Base-by-base conservation (phyloP, 2,113 vertebrate species). In the Calidris pygmaea region DNA sequence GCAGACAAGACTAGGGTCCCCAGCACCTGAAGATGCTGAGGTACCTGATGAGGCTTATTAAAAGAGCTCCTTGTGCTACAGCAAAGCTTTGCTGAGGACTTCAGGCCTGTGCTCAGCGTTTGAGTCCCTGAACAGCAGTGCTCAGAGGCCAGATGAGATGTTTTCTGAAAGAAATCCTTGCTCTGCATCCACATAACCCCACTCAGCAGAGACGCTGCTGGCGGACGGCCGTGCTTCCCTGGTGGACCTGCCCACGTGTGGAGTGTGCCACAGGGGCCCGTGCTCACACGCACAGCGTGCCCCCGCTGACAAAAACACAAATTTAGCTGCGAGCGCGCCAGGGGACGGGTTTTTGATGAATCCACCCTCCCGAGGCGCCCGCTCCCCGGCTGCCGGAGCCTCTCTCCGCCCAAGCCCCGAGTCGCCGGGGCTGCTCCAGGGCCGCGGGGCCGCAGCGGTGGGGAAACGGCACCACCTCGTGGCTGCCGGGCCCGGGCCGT, bases 381-480 rank as follows among this genome's bases (percentile, higher is more conserved):
- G 9, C 30, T 52, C 43, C 24, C 20, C 6, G 50, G 29, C 35
- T 26, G 62, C 85, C 29, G 39, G 26, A 47, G 29, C 39, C 67
- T 6, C 9, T 59, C 41, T 10, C 8, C 20, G 12, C 52, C 47
- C 1, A 4, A 7, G 10, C 6, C 9, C 55, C 68, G 18, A 30
- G 6, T 4, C 10, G 23, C 35, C 37, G 29, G 29, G 14, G 59
- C 27, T 1, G 37, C 50, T 15, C n/a, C 39, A 26, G 23, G 27
- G 29, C n/a, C 19, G 47, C 53, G 39, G 10, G 62, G 1, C 39
- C 7, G 58, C 76, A 63, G 79, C 52, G 14, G 71, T 58, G 66
- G 89, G 80, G 78, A 16, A 88, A 39, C 56, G 77, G 80, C 80
- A 52, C 91, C 96, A 91, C 41, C 96, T 96, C 22, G 90, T 67